Base-by-base conservation (phyloP, 2,113 vertebrate species). In the Serinus canaria region DNA sequence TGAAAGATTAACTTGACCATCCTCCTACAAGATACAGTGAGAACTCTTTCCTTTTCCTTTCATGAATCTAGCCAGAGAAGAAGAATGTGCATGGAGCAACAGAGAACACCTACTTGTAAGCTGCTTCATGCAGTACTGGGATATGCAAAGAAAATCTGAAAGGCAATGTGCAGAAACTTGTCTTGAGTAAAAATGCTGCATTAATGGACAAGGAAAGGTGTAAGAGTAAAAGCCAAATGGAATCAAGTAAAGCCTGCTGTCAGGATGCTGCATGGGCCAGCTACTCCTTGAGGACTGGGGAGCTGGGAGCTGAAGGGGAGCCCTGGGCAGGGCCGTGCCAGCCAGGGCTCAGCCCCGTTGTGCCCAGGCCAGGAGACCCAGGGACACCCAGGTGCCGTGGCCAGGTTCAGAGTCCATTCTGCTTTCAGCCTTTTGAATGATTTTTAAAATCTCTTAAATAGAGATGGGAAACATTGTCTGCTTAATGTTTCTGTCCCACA, bases 291-390 rank as follows among this genome's bases (percentile, higher is more conserved):
- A 50, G 22, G 13, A 16, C 46, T 12, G 17, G 14, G 39, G 24
- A 83, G 23, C 9, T 0, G 0, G 56, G 31, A 76, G 30, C 21
- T 0, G 2, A 67, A 16, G 6, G 19, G 9, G 2, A 55, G 1
- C 6, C n/a, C 35, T 6, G 70, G 35, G 8, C 14, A 33, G 21
- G 31, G 7, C 12, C 15, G 15, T 14, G 9, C 11, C 47, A 78
- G 22, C 15, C 39, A 15, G 22, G 35, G 17, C 25, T 84, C 3
- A 1, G 14, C 28, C 13, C 3, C 1, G 10, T 11, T 43, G 15
- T 50, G 25, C 20, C 43, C 3, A 5, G 60, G 22, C 10, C 39
- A 64, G 37, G 67, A 0, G 3, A 50, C 19, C 25, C 4, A 3
- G 24, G 25, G 35, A 59, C 22, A 69, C 11, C n/a, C 28, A 73